A percentile compares a stretch with the other conserved stretches of the same genome.
Evolutionary conservation across 2,888 invertebrate species (phyloP).

Genomic region (Drepana falcataria): DNA sequence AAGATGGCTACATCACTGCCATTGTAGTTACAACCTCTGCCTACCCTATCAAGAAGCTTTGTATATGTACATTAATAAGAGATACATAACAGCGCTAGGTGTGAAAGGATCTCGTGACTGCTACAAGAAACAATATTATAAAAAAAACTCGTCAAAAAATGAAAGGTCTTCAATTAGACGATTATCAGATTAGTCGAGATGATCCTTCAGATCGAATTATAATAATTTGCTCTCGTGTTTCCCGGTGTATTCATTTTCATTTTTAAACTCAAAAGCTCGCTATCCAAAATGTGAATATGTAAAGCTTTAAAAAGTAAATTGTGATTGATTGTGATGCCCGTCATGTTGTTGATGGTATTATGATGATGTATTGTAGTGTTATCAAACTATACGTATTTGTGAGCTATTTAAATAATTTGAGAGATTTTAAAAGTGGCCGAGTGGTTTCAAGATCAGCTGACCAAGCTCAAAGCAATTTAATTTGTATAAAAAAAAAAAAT

Average conservation of each 20-base stretch:
- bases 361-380: neutral
- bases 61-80: no score
- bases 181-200: slow-evolving; percentile 53
- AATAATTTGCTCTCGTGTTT: slow-evolving; percentile 42
- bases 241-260: slow-evolving; percentile 9
- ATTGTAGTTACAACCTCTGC: no score
- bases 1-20: no score
- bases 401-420: neutral
- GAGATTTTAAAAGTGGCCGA: no score
- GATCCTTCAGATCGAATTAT: slow-evolving; percentile 45
- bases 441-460: no score
- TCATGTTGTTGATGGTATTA: slow-evolving; percentile 11
- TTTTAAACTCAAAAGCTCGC: neutral
- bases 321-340: slow-evolving; percentile 30
- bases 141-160: slow-evolving; percentile 26
- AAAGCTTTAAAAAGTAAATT: slow-evolving; percentile 28
- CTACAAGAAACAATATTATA: slow-evolving; percentile 9
- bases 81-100: neutral
- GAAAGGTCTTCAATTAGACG: slow-evolving; percentile 32
- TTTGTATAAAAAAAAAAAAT: no score
- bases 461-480: no score
- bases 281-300: slow-evolving; percentile 12
- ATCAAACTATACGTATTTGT: neutral
- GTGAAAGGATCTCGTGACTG: neutral
- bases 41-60: no score